Conservation (phyloP, 2,888 invertebrate genomes). For the Meliscaeva auricollis region DNA sequence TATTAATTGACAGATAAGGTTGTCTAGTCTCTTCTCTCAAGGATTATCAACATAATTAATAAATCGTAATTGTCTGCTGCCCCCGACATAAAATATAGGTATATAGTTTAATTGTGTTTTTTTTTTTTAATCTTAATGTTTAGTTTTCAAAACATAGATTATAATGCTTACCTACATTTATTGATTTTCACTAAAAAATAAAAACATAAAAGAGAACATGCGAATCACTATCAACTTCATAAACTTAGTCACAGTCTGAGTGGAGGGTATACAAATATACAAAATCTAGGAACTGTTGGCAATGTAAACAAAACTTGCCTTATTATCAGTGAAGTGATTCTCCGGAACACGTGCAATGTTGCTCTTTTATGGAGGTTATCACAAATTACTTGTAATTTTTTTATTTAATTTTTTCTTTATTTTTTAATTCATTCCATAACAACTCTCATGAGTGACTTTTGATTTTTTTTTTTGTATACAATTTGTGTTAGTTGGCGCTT, state of each 20-base stretch:
- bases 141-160: not conserved
- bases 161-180: not conserved
- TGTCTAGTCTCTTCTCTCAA: slow-evolving; percentile 28
- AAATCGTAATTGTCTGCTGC: slow-evolving; percentile 29
- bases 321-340: slow-evolving; percentile 9
- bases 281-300: slow-evolving; percentile 11
- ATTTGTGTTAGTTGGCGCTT: too few species aligned
- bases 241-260: not conserved
- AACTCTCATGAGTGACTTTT: not conserved
- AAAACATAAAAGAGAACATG: not conserved
- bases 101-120: not conserved
- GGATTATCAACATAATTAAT: slow-evolving; percentile 36
- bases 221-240: not conserved
- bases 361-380: slow-evolving; percentile 17
- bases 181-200: not conserved
- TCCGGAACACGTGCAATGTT: slow-evolving; percentile 23
- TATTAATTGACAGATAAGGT: slow-evolving; percentile 19
- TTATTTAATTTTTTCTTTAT: not conserved
- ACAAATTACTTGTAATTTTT: slow-evolving; percentile 8
- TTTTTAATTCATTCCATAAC: not conserved
- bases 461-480: too few species aligned
- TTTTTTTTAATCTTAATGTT: not conserved
- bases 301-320: slow-evolving; percentile 22
- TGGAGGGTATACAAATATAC: not conserved
- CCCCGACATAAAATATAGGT: not conserved